Evolutionary conservation across 2,888 invertebrate species (phyloP).

Genomic region (Melipona bicolor): DNA sequence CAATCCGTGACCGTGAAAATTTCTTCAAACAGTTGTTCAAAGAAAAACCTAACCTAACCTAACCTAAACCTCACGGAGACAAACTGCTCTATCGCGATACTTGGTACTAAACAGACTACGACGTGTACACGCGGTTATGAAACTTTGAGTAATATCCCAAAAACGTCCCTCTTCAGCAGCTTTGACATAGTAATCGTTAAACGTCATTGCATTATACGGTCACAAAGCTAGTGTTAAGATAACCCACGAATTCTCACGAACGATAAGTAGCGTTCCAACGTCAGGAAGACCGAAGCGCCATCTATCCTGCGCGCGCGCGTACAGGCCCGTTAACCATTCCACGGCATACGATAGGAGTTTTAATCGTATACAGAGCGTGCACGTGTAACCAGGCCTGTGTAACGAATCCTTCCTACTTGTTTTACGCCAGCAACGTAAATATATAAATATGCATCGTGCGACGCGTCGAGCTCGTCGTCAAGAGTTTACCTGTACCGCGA

Average conservation of each 20-base stretch:
- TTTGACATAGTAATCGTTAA: not conserved
- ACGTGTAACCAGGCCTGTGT: not conserved
- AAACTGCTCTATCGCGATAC: not conserved
- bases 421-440: constrained; percentile 23
- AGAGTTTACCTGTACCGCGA: constrained; percentile 4
- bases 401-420: constrained; percentile 1
- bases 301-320: not conserved
- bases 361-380: constrained; percentile 16
- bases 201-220: not conserved
- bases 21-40: too few species aligned
- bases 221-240: constrained; percentile 13
- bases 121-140: not conserved
- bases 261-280: constrained; percentile 15
- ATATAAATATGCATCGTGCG: constrained; percentile 45
- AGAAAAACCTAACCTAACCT: too few species aligned
- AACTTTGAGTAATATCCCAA: not conserved
- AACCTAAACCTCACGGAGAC: not conserved
- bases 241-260: constrained; percentile 19
- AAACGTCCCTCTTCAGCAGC: not conserved
- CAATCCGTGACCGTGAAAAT: too few species aligned
- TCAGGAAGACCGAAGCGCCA: constrained; percentile 16
- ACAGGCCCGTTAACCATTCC: not conserved
- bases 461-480: constrained; percentile 18
- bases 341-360: constrained; percentile 12
- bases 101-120: not conserved